phyloP scores from a whole-genome alignment of 2,113 vertebrate species.

The Charina bottae region DNA sequence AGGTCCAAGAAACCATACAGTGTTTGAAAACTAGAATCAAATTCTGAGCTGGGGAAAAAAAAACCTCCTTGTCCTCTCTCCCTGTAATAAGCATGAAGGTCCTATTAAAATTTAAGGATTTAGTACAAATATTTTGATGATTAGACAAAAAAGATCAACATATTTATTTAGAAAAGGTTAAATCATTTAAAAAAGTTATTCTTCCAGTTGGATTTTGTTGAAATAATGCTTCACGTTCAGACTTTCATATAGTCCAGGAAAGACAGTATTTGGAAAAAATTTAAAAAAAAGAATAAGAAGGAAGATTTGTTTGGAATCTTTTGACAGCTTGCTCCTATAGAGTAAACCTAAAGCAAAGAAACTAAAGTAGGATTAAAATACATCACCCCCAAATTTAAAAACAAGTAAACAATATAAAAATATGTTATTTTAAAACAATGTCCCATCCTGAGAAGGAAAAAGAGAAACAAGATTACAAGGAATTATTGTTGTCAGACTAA shows the following conservation, averaged over 20 bases:
- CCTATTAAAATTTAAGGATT: not conserved
- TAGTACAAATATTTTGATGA: not conserved
- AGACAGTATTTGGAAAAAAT: not conserved
- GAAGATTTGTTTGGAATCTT: not conserved
- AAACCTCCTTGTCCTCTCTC: no score
- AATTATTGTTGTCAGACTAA: not conserved
- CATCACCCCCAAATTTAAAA: not conserved
- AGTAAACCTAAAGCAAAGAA: not conserved
- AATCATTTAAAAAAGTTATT: not conserved
- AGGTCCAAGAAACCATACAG: not conserved
- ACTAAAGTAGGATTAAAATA: not conserved
- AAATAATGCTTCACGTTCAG: not conserved
- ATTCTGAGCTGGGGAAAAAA: not conserved
- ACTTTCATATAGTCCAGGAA: not conserved
- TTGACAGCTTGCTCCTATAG: not conserved
- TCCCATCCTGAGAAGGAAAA: not conserved
- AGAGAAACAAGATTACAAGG: not conserved
- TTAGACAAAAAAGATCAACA: not conserved
- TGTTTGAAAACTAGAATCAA: conserved; percentile 4
- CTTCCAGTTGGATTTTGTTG: not conserved
- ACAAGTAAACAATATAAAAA: not conserved
- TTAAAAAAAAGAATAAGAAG: not conserved
- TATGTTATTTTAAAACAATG: not conserved
- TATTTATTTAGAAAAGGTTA: not conserved
- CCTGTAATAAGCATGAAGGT: not conserved